Percentiles rank a stretch among this genome's conserved stretches.
Evolutionary conservation across 2,113 vertebrate species (phyloP).

Genomic region (Muntiacus muntjak): DNA sequence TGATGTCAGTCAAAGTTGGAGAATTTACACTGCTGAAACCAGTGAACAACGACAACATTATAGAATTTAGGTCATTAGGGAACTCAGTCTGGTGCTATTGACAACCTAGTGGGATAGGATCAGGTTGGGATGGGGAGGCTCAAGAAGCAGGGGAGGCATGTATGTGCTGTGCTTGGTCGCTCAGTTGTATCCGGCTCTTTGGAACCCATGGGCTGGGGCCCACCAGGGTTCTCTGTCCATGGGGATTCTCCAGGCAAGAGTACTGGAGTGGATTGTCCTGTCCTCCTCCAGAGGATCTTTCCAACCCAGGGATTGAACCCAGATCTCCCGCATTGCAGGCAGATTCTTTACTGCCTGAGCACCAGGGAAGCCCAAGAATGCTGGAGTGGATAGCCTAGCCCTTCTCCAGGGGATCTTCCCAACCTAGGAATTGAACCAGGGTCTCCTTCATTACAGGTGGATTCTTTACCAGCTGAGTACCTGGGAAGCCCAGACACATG

Average conservation of each 20-base stretch:
- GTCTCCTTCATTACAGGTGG: not conserved
- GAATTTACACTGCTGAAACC: not conserved
- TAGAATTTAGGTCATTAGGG: not conserved
- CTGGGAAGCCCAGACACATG: not conserved
- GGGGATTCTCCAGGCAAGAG: not conserved
- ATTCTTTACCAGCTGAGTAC: not conserved
- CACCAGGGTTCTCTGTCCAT: not conserved
- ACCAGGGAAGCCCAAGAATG: not conserved
- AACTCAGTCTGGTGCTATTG: not conserved
- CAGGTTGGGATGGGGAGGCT: not conserved
- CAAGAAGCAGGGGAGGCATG: not conserved
- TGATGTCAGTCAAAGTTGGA: not conserved
- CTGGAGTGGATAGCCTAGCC: not conserved
- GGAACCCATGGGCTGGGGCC: too few species aligned
- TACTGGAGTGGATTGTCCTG: not conserved
- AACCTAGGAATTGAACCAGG: not conserved
- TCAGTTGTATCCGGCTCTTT: too few species aligned
- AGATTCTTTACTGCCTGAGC: not conserved
- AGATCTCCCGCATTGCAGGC: not conserved
- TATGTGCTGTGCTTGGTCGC: too few species aligned
- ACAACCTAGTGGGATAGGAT: not conserved
- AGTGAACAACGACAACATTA: not conserved
- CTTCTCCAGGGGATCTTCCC: not conserved
- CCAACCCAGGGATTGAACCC: not conserved
- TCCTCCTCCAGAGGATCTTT: not conserved